Percentiles rank a stretch among this genome's conserved stretches.
Evolutionary conservation across 2,113 vertebrate genomes (phyloP).

Genomic region (Gambusia holbrooki): DNA sequence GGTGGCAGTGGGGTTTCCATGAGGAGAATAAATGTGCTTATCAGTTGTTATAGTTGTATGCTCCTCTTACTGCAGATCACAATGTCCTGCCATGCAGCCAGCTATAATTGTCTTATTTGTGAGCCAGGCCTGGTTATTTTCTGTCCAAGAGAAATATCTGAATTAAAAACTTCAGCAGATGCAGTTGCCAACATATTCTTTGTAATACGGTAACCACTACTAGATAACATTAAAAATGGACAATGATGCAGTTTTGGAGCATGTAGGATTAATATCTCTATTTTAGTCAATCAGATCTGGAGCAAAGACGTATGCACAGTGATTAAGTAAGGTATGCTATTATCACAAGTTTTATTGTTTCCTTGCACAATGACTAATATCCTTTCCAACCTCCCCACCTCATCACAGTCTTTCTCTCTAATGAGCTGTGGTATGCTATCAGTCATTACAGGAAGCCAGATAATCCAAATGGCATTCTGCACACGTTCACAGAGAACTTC

Average conservation of each 20-base stretch:
- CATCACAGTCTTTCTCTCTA: constrained; percentile 57
- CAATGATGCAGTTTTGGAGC: not conserved
- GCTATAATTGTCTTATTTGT: constrained; percentile 12
- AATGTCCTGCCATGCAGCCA: constrained; percentile 29
- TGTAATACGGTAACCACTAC: not conserved
- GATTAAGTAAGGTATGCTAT: constrained; percentile 22
- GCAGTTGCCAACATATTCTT: too few species aligned
- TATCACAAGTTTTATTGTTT: constrained; percentile 52
- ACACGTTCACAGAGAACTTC: constrained; percentile 76
- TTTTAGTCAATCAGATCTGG: constrained; percentile 11
- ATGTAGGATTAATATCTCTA: not conserved
- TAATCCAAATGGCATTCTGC: constrained; percentile 80
- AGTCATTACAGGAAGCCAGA: constrained; percentile 81
- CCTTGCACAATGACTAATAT: constrained; percentile 59
- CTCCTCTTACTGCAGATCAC: constrained; percentile 37
- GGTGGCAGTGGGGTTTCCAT: too few species aligned
- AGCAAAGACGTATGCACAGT: constrained; percentile 2
- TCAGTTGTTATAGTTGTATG: constrained; percentile 5
- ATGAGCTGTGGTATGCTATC: constrained; percentile 80
- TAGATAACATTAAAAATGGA: not conserved
- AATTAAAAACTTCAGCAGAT: not conserved
- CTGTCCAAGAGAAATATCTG: not conserved
- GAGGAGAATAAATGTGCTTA: too few species aligned
- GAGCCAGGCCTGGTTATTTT: not conserved
- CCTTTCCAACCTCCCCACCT: constrained; percentile 14